These are phyloP conservation scores for Murina feae DNA, from an alignment of 2,113 vertebrate species.

Conservation along the genomic window DNA sequence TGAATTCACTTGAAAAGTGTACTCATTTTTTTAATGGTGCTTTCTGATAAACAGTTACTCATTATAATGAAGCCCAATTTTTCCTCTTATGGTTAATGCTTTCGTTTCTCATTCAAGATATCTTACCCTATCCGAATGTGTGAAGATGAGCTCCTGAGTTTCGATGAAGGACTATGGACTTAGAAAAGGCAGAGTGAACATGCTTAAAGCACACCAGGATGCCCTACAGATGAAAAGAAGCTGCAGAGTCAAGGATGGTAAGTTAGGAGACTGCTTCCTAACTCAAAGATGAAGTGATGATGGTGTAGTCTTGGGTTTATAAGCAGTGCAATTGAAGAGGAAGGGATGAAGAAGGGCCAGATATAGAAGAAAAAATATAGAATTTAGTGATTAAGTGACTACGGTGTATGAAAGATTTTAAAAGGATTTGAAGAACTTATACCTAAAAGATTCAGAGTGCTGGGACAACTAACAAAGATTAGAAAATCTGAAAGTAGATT, in stretches of 20 bases:
- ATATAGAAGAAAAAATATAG: background rate
- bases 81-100: background rate
- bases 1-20: conserved; percentile 32
- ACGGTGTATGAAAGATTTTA: background rate
- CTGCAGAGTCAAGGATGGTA: background rate
- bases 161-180: background rate
- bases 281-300: background rate
- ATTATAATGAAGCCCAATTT: background rate
- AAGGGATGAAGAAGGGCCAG: background rate
- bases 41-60: background rate
- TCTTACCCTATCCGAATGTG: background rate
- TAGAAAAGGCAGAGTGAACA: background rate
- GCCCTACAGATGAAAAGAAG: background rate
- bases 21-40: conserved; percentile 10
- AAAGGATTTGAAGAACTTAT: conserved; percentile 8
- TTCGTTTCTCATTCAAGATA: background rate
- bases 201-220: background rate
- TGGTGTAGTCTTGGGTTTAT: background rate
- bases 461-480: background rate
- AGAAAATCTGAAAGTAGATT: background rate
- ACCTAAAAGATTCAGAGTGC: background rate
- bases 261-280: background rate
- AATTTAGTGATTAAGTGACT: conserved; percentile 14
- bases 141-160: background rate
- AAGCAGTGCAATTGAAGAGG: background rate